phyloP scores from a whole-genome alignment of 2,888 invertebrate genomes.

The Melikaiella ostensackeni region DNA sequence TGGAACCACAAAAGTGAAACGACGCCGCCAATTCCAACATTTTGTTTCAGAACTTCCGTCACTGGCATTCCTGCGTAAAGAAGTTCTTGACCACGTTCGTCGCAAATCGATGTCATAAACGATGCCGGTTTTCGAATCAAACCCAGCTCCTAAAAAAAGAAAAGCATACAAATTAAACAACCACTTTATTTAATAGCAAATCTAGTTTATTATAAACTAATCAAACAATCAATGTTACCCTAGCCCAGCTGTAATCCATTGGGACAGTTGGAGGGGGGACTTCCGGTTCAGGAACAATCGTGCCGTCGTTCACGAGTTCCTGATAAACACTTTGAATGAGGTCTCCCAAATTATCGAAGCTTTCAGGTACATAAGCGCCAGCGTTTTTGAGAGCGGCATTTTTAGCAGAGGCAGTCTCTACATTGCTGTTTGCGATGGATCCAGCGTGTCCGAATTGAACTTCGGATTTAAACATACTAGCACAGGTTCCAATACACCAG shows the following conservation, averaged over 20 bases:
- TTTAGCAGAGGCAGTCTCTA: slow-evolving; percentile 96
- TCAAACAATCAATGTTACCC: slow-evolving; percentile 78
- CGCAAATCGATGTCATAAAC: slow-evolving; percentile 99
- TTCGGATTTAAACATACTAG: slow-evolving; percentile 81
- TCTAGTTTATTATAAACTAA: no score
- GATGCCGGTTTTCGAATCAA: slow-evolving; percentile 99
- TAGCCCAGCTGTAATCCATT: slow-evolving; percentile 99
- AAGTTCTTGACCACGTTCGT: slow-evolving; percentile 98
- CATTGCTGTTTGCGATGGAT: slow-evolving; percentile 95
- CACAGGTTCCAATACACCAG: slow-evolving; percentile 98
- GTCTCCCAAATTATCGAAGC: slow-evolving; percentile 94
- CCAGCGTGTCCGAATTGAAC: slow-evolving; percentile 99
- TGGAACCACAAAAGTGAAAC: slow-evolving; percentile 99
- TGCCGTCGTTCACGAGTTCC: slow-evolving; percentile 87
- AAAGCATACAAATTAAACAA: not conserved
- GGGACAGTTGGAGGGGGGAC: slow-evolving; percentile 99
- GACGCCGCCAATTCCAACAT: slow-evolving; percentile 98
- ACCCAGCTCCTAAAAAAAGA: slow-evolving; percentile 88
- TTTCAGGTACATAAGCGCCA: slow-evolving; percentile 94
- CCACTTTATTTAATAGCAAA: no score
- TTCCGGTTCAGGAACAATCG: slow-evolving; percentile 92
- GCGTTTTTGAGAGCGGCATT: slow-evolving; percentile 89
- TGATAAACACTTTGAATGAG: slow-evolving; percentile 86
- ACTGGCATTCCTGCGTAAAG: slow-evolving; percentile 97
- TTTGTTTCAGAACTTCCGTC: slow-evolving; percentile 92